Percentiles rank a stretch among this genome's conserved stretches.
These are phyloP conservation scores for Spilogale gracilis DNA, from an alignment of 2,113 vertebrate species.

Conservation along the genomic window DNA sequence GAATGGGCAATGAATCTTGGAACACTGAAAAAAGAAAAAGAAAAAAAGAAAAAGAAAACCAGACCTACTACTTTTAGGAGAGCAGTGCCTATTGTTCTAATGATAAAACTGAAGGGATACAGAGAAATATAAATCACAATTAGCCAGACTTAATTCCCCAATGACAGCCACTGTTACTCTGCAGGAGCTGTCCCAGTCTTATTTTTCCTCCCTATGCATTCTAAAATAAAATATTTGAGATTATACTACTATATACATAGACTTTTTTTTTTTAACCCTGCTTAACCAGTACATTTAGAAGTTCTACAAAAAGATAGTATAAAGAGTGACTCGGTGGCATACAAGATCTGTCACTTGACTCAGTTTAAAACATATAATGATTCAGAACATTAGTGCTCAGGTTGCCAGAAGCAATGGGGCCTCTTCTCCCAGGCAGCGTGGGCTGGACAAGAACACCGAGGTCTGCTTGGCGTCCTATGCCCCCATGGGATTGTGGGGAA, in stretches of 20 bases:
- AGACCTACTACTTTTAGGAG: background rate
- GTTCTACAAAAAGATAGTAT: background rate
- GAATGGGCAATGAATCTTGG: no score
- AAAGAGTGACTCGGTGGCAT: background rate
- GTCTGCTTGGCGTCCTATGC: background rate
- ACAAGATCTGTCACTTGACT: background rate
- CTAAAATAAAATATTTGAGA: background rate
- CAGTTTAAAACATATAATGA: background rate
- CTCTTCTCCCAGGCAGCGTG: background rate
- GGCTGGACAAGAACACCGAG: rapidly evolving
- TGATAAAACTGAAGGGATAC: background rate
- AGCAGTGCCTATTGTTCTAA: background rate
- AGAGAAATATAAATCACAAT: constrained; percentile 1
- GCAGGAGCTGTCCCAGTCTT: background rate
- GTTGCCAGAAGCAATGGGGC: background rate
- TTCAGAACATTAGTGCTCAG: background rate
- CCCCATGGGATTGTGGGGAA: no score
- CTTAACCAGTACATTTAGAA: background rate
- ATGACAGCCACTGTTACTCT: background rate
- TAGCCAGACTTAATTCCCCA: background rate
- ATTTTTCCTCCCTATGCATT: background rate
- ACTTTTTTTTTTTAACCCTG: background rate
- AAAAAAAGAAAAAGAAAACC: background rate
- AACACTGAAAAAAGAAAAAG: no score
- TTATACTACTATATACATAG: background rate